Percentiles rank a stretch among this genome's conserved stretches.
Evolutionary conservation across 30 jellyfish, hydroid and myxozoan species (phyloP).

Genomic region (Euphysa ruthae): DNA sequence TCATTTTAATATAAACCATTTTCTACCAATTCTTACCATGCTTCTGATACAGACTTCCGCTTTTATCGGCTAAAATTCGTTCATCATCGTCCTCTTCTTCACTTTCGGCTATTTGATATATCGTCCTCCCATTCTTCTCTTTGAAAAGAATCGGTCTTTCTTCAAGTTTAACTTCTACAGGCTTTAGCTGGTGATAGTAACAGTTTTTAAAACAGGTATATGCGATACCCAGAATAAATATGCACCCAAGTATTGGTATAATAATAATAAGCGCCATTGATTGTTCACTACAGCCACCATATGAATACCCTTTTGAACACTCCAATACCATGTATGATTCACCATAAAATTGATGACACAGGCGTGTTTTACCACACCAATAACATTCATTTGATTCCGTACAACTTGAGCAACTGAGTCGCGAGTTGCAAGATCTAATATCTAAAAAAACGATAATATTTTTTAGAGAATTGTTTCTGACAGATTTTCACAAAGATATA

Average conservation of each 20-base stretch:
- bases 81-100: slow-evolving; percentile 7
- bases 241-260: slow-evolving; percentile 1
- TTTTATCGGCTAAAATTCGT: neutral
- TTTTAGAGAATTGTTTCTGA: no score
- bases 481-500: no score
- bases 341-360: neutral
- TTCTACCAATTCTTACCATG: neutral
- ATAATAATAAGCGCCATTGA: neutral
- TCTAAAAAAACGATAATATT: neutral
- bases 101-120: neutral
- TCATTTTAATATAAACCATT: no score
- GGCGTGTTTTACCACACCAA: neutral
- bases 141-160: neutral
- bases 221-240: neutral
- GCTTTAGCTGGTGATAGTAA: slow-evolving; percentile 1
- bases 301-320: neutral
- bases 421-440: neutral
- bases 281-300: neutral
- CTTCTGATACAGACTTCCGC: slow-evolving; percentile 1
- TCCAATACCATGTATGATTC: neutral
- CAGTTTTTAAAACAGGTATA: neutral
- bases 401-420: neutral
- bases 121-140: neutral
- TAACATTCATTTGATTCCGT: neutral
- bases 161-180: neutral